Percentiles rank a stretch among this genome's conserved stretches.
phyloP scores from a whole-genome alignment of 2,113 vertebrate genomes.

The Patagioenas fasciata region DNA sequence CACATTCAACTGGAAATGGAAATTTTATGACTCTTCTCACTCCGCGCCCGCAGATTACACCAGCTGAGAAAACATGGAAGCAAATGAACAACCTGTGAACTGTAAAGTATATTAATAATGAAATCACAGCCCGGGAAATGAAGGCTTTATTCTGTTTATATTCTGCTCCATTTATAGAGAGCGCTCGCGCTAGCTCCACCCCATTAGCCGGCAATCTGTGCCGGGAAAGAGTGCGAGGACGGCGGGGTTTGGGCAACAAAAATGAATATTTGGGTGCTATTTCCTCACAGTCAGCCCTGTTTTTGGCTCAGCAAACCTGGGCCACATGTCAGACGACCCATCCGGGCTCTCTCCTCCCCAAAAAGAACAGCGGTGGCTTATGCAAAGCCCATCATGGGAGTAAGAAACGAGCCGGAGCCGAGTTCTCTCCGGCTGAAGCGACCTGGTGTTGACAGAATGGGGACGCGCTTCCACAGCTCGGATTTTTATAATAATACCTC shows the following conservation, averaged over 20 bases:
- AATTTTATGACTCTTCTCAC: conserved; percentile 84
- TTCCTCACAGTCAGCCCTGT: not conserved
- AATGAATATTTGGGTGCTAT: not conserved
- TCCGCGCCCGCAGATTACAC: conserved; percentile 72
- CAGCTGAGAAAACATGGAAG: conserved; percentile 82
- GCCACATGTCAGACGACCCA: not conserved
- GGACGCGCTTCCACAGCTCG: conserved; percentile 74
- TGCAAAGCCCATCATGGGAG: conserved; percentile 62
- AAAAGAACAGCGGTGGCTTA: conserved; percentile 25
- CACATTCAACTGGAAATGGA: conserved; percentile 84
- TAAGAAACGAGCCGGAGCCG: conserved; percentile 34
- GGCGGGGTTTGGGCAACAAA: not conserved
- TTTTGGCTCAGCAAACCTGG: not conserved
- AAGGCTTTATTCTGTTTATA: conserved; percentile 85
- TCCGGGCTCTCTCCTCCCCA: not conserved
- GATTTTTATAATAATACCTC: conserved; percentile 81
- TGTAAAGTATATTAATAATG: conserved; percentile 87
- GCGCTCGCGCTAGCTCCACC: conserved; percentile 71
- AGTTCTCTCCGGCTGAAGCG: conserved; percentile 66
- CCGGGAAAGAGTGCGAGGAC: not conserved
- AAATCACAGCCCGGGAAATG: conserved; percentile 81
- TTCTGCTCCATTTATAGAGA: conserved; percentile 83
- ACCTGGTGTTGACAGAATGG: conserved; percentile 81
- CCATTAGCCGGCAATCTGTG: conserved; percentile 76
- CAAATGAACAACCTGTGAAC: conserved; percentile 83